Evolutionary conservation across 92 coral and sea anemone species (phyloP).

Genomic region (Palythoa caribaeorum): DNA sequence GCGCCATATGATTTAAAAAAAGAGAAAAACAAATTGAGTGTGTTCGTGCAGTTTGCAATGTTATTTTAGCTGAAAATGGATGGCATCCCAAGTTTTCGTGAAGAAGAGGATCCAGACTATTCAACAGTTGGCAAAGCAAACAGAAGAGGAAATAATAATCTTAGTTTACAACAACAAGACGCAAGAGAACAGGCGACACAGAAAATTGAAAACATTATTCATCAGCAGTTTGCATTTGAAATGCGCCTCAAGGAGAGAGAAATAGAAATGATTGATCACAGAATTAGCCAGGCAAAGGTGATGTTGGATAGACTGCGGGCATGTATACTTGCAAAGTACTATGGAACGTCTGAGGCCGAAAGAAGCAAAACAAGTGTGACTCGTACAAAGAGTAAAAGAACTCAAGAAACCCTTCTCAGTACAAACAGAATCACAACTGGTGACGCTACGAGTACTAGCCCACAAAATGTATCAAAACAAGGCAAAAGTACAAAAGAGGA

Average conservation of each 20-base stretch:
- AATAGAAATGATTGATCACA: constrained; percentile 79
- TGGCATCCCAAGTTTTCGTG: constrained; percentile 20
- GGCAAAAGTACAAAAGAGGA: not conserved
- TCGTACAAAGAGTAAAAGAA: constrained; percentile 29
- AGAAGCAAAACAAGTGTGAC: not conserved
- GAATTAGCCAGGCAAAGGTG: constrained; percentile 75
- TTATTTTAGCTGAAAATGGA: constrained; percentile 20
- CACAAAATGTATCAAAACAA: not conserved
- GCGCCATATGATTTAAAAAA: not conserved
- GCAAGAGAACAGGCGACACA: constrained; percentile 90
- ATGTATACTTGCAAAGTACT: constrained; percentile 92
- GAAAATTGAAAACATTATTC: constrained; percentile 81
- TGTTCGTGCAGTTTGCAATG: not conserved
- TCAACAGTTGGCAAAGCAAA: constrained; percentile 59
- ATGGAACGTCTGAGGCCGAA: constrained; percentile 75
- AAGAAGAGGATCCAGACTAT: constrained; percentile 91
- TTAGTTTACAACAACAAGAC: constrained; percentile 82
- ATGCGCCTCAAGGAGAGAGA: constrained; percentile 89
- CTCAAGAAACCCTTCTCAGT: not conserved
- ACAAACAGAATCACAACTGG: not conserved
- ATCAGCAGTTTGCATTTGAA: constrained; percentile 92
- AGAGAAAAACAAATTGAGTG: not conserved
- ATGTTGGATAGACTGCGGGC: constrained; percentile 92
- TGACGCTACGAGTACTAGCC: constrained; percentile 14
- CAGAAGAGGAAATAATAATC: constrained; percentile 59